Base-by-base conservation (phyloP, 2,113 vertebrate species). In the Platysteira castanea region DNA sequence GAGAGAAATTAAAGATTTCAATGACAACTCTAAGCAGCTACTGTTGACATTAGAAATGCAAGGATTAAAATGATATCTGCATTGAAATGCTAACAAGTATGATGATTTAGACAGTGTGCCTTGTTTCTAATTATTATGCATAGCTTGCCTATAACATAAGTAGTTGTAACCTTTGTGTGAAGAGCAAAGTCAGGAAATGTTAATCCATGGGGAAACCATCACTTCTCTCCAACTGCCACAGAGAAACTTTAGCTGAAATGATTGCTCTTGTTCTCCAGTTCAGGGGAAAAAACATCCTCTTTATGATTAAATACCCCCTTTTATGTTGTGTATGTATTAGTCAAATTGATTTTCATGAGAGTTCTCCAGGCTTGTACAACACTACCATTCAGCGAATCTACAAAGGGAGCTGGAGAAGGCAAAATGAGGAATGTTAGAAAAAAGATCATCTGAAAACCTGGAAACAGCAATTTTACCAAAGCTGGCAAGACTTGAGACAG, bases 151-250 rank as follows among this genome's bases (percentile, higher is more conserved):
- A 76, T 85, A 94, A 97, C 92, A 92, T 95, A 97, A 98, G 97
- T 95, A 97, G 91, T 90, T 91, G 95, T 96, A 97, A 97, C 97
- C 96, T 98, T 97, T 98, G 89, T 96, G 94, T 95, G 94, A 97
- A 97, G 93, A 92, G 93, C 96, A 95, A 97, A 98, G 97, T 97
- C 97, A 97, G 97, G 96, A 96, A 97, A 96, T 93, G 96, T 97
- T 97, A 98, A 97, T 97, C 97, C 90, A 20, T 28, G 69, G 97
- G 97, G 98, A 98, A 97, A 79, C 74, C 65, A 84, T 90, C 84
- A 64, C 75, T 91, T 87, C 78, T 91, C 90, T 84, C 54, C 30
- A 67, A 94, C 71, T 94, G 82, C 93, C 68, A 59, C 30, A 80
- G 12, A 90, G 95, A 93, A 95, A 89, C 83, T 95, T 39, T 65